A percentile compares a stretch with the other conserved stretches of the same genome.
Evolutionary conservation across 2,113 vertebrate species (phyloP).

Genomic region (Romanogobio albipinnatus): DNA sequence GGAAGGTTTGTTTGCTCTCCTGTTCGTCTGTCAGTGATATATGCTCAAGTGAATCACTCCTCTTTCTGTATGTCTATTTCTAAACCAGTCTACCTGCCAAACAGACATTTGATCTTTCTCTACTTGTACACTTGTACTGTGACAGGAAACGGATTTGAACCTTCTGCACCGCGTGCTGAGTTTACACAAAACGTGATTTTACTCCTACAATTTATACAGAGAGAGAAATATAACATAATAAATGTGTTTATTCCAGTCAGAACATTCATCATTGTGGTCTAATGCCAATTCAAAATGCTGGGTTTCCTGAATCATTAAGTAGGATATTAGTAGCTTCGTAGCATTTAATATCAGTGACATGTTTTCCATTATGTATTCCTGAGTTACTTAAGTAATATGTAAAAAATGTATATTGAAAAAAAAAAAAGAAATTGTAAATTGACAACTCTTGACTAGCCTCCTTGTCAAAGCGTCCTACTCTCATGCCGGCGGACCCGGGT

Average conservation of each 20-base stretch:
- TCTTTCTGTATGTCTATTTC: slow-evolving; percentile 24
- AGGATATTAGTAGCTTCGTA: not conserved
- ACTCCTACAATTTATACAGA: not conserved
- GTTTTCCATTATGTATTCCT: not conserved
- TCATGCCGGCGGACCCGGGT: no score
- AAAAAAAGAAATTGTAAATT: not conserved
- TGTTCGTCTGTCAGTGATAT: slow-evolving; percentile 4
- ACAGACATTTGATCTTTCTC: slow-evolving; percentile 10
- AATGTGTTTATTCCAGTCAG: not conserved
- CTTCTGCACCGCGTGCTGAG: not conserved
- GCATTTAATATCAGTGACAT: not conserved
- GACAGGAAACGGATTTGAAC: not conserved
- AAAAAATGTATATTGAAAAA: no score
- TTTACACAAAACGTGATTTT: not conserved
- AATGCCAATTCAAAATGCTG: not conserved
- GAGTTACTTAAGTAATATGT: not conserved
- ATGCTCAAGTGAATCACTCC: slow-evolving; percentile 29
- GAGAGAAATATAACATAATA: not conserved
- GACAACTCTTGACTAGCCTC: not conserved
- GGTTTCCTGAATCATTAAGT: not conserved
- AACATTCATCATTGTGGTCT: not conserved
- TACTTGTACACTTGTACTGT: not conserved
- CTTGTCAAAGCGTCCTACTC: no score
- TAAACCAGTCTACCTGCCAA: slow-evolving; percentile 18
- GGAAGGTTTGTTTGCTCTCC: not conserved